Evolutionary conservation across 2,888 invertebrate species (phyloP).

Genomic region (Drosophila pegasa): DNA sequence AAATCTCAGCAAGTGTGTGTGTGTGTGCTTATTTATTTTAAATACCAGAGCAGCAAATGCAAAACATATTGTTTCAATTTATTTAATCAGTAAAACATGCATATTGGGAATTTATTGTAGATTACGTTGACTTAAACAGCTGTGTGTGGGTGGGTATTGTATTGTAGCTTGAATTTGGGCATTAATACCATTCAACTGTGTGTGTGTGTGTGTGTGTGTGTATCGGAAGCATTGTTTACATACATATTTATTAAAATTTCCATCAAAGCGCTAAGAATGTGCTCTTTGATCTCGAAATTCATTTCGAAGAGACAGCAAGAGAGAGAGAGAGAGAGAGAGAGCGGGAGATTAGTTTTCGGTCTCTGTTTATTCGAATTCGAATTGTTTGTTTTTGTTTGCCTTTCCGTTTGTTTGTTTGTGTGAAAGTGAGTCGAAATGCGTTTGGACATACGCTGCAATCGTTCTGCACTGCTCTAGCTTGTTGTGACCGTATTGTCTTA

Average conservation of each 20-base stretch:
- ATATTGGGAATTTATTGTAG: constrained; percentile 24
- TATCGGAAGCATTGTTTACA: not conserved
- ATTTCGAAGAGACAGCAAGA: constrained; percentile 17
- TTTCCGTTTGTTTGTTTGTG: constrained; percentile 72
- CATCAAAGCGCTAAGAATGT: constrained; percentile 24
- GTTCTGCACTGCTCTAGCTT: constrained; percentile 23
- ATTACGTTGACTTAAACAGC: constrained; percentile 20
- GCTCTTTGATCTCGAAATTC: constrained; percentile 43
- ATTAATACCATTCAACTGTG: not conserved
- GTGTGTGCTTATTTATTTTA: not conserved
- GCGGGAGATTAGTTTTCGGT: constrained; percentile 9
- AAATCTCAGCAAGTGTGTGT: constrained; percentile 1
- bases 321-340: constrained; percentile 1
- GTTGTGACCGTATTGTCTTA: constrained; percentile 38
- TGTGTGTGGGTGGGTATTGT: constrained; percentile 12
- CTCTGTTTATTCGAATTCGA: constrained; percentile 42
- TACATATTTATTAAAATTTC: constrained; percentile 10
- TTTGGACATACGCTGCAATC: constrained; percentile 43
- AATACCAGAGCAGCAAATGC: constrained; percentile 24
- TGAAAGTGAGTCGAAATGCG: constrained; percentile 71
- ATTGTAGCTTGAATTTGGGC: not conserved
- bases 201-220: not conserved
- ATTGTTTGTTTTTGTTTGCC: constrained; percentile 52
- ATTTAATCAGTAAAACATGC: constrained; percentile 46
- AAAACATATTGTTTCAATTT: constrained; percentile 53